Percentiles rank a stretch among this genome's conserved stretches.
Evolutionary conservation across 2,113 vertebrate genomes (phyloP).

Genomic region (Pimephales promelas): DNA sequence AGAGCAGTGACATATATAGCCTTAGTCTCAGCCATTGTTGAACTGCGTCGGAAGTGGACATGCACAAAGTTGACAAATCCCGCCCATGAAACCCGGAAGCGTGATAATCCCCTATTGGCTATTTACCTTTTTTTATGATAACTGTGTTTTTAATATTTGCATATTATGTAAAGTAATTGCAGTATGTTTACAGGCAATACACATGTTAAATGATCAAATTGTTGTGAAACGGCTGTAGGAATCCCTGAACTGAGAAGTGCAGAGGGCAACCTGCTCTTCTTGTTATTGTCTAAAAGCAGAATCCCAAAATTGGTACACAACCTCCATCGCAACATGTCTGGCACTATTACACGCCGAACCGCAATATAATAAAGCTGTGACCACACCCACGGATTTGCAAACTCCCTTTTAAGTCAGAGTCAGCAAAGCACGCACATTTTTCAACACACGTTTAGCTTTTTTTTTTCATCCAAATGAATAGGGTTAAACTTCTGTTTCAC

Average conservation of each 20-base stretch:
- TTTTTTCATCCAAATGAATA: background rate
- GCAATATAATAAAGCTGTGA: slow-evolving; percentile 19
- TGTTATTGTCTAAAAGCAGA: background rate
- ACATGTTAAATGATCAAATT: background rate
- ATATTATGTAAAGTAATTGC: background rate
- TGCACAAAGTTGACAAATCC: no score
- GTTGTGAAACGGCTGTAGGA: background rate
- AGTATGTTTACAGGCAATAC: background rate
- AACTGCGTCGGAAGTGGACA: no score
- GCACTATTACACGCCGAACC: background rate
- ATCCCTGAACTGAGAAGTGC: background rate
- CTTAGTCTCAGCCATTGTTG: no score
- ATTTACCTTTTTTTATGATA: background rate
- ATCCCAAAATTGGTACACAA: background rate
- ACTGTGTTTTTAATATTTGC: background rate
- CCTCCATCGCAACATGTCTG: slow-evolving; percentile 18
- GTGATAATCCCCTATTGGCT: no score
- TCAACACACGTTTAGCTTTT: background rate
- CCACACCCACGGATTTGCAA: slow-evolving; percentile 13
- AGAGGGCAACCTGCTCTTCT: slow-evolving; percentile 3
- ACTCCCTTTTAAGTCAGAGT: slow-evolving; percentile 15
- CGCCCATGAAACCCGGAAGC: no score
- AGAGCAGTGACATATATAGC: no score
- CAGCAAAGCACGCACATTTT: background rate
- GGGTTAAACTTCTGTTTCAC: background rate